A percentile compares a stretch with the other conserved stretches of the same genome.
These are phyloP conservation scores for Nycticorax nycticorax DNA, from an alignment of 2,113 vertebrate species.

Conservation along the genomic window DNA sequence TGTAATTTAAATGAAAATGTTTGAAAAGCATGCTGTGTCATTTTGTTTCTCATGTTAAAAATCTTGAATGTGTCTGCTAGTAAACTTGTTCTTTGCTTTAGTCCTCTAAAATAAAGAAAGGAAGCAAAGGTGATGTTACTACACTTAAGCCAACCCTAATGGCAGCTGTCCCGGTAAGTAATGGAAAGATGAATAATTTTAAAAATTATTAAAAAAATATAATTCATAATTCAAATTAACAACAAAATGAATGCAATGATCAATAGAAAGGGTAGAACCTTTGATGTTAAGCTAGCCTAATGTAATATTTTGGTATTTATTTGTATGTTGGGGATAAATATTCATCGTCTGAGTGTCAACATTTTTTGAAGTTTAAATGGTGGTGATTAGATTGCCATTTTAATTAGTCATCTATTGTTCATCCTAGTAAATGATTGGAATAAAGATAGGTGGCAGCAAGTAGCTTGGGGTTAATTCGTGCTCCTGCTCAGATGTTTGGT, in stretches of 20 bases:
- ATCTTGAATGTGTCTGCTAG: not conserved
- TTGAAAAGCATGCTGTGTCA: not conserved
- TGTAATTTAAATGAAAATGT: not conserved
- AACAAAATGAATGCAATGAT: not conserved
- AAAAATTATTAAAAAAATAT: not conserved
- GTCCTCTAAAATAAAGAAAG: slow-evolving; percentile 98
- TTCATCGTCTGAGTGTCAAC: not conserved
- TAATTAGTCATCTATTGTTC: not conserved
- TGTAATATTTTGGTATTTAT: not conserved
- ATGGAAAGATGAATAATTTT: not conserved
- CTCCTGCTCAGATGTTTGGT: not conserved
- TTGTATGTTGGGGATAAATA: not conserved
- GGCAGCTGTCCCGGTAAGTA: slow-evolving; percentile 94
- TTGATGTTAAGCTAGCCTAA: not conserved
- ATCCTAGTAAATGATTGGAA: not conserved
- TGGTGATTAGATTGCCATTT: not conserved
- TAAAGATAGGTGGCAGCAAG: not conserved
- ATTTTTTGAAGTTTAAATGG: not conserved
- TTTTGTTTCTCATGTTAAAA: not conserved
- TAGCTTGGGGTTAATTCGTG: not conserved
- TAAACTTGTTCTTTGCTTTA: slow-evolving; percentile 62
- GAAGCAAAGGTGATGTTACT: slow-evolving; percentile 91
- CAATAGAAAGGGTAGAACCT: not conserved
- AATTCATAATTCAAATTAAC: not conserved
- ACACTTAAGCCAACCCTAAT: slow-evolving; percentile 90